Evolutionary conservation across 2,888 invertebrate species (phyloP), one percentile per base, ranked within the genome.

Genomic region (Polydrusus tereticollis): DNA sequence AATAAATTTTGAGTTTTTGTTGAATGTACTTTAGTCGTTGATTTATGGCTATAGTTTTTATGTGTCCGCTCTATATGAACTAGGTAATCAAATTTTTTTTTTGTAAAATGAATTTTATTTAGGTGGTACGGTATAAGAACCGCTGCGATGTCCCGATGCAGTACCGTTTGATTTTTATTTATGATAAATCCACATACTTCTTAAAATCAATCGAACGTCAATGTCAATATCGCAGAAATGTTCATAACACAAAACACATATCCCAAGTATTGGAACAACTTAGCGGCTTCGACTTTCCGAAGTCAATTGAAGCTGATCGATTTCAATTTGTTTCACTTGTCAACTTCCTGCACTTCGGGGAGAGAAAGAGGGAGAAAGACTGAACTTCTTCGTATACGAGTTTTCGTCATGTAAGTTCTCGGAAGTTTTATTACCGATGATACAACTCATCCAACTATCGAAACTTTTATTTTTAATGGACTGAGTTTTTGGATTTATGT

Each of bases 291-390:
- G 47, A 64, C 47, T 70, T 69, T 18, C 47, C 45, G 14, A 58
- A 72, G 72, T 64, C 63, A 55, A 72, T 64, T 68, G 68, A 72
- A 64, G 64, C 50, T 68, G 72, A 72, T 72, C 64, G 72, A 63
- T 52, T 38, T 63, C 72, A 72, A 72, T 68, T 68, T 68, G 72
- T 72, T 72, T 72, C 63, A 68, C 60, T 72, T 72, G 67, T 72
- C 72, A 55, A 57, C 65, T 65, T 45, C 50, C 43, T 29, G 5
- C 23, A 36, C 62, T 59, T 45, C 59, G 26, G 45, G 47, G 18
- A 58, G 16, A 26, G 16, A 41, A 20, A 58, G 52, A 6, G 14
- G n/a, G n/a, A n/a, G n/a, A n/a, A n/a, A n/a, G n/a, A n/a, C n/a
- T n/a, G n/a, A 43, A 45, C 45, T 45, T 43, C n/a, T 12, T 41